Evolutionary conservation across 2,888 invertebrate genomes (phyloP), one percentile per base, ranked within the genome.

Genomic region (Lymantria dispar): DNA sequence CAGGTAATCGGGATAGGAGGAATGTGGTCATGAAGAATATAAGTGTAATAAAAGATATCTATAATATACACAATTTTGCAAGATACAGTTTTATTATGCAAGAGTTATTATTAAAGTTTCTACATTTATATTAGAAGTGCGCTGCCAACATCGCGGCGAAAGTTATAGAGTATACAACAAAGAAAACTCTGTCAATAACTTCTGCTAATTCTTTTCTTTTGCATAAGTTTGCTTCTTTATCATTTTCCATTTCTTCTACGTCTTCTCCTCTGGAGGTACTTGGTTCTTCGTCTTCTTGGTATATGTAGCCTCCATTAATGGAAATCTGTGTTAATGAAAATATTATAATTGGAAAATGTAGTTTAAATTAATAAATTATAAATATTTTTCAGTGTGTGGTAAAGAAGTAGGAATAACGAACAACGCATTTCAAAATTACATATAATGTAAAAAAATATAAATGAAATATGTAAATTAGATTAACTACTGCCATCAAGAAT

Each of bases 221-320:
- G 1, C 76, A 75, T 36, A 70, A 72, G 0, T 61, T 62, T 30
- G 54, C 60, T 1, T 50, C 58, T 1, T 60, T 58, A 1, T 88
- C 88, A 14, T 71, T 71, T 46, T 87, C 78, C 87, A 89, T 87
- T 49, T 86, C 86, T 64, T 87, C 88, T 0, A 87, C 50, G 0
- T 72, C 72, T 1, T 71, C 68, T 8, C 72, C 72, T 42, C 76
- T 71, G 2, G 64, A 40, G 0, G 64, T 48, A 2, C 67, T 62
- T 0, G 65, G 57, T 7, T 80, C 82, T 0, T 81, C 81, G 8
- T 87, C 87, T 47, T 85, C 82, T 59, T 83, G 80, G 0, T 69
- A 54, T 0, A 64, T 57, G 47, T 78, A 85, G 0, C 70, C 82
- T 44, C 85, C 84, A 40, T 82, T 82, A 8, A 83, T 58, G 0